phyloP scores from a whole-genome alignment of 2,113 vertebrate genomes.

The Centrocercus urophasianus region DNA sequence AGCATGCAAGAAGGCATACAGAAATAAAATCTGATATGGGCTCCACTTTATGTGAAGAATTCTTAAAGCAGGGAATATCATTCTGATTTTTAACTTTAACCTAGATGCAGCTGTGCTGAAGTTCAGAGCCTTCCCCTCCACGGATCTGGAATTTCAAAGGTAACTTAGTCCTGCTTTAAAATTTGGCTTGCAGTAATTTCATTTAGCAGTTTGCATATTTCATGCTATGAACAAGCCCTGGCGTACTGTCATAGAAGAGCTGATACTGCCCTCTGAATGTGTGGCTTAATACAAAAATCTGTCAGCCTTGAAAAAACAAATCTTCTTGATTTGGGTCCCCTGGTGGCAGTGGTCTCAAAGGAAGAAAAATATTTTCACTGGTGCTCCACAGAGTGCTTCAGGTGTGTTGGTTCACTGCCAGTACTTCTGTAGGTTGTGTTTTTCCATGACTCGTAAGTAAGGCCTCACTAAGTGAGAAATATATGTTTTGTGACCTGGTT shows the following conservation, averaged over 20 bases:
- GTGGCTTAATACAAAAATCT: neutral
- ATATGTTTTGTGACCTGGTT: neutral
- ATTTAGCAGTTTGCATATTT: accelerated
- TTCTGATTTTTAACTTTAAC: neutral
- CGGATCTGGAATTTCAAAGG: neutral
- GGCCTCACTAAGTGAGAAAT: neutral
- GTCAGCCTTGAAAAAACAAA: neutral
- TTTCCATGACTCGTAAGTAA: neutral
- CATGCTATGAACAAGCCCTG: neutral
- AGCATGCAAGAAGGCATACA: neutral
- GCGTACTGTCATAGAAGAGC: neutral
- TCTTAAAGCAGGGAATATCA: neutral
- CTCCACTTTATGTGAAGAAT: neutral
- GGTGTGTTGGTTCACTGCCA: neutral
- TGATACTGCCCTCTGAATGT: too few species aligned
- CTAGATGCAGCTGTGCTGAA: neutral
- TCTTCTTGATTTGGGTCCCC: neutral
- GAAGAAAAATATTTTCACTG: neutral
- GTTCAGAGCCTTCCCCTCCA: neutral
- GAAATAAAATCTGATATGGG: neutral
- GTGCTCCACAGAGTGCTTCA: neutral
- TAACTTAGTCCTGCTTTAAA: neutral
- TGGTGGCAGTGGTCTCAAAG: neutral
- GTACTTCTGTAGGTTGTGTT: neutral
- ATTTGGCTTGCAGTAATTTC: neutral